Evolutionary conservation across 2,888 invertebrate genomes (phyloP), one percentile per base, ranked within the genome.

Genomic region (Matsumyia berberina): DNA sequence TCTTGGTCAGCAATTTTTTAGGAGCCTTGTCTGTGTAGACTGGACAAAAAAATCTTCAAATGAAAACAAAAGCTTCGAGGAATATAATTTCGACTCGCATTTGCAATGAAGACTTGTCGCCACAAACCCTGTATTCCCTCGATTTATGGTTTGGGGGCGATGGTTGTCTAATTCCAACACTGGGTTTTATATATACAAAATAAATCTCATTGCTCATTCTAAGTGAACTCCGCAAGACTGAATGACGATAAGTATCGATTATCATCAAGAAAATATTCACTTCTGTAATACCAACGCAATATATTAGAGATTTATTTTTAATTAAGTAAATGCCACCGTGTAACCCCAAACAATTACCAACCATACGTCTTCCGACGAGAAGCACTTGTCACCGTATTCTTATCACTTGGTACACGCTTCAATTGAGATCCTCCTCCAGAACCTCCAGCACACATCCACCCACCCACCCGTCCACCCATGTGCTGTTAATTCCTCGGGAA

Each of bases 401-500:
- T 62, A 44, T 60, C 53, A 24, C 19, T 44, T 31, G 42, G 17
- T 37, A 60, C 39, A 19, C 39, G 39, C 24, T 72, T 64, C 72
- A 49, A 49, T 57, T 55, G 49, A 8, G 17, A 72, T 70, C 31
- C 19, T 31, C 64, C 12, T 15, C 29, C n/a, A 39, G 9, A 42
- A 67, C 51, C 49, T 12, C 15, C 17, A 35, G 11, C 4, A 4
- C 19, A 6, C 17, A 11, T 24, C 19, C 1, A 24, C 24, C 11
- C 17, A n/a, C n/a, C n/a, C n/a, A n/a, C n/a, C n/a, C n/a, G n/a
- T n/a, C 5, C 3, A 19, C 24, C 19, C 49, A 15, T 11, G 17
- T 31, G 8, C 17, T 35, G 55, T 66, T 46, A 74, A 64, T 74
- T 64, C 6, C 46, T 37, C 49, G 44, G 51, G 58, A 64, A 69